Base-by-base conservation (phyloP, 30 jellyfish, hydroid and myxozoan genomes). In the Catostylus mosaicus region DNA sequence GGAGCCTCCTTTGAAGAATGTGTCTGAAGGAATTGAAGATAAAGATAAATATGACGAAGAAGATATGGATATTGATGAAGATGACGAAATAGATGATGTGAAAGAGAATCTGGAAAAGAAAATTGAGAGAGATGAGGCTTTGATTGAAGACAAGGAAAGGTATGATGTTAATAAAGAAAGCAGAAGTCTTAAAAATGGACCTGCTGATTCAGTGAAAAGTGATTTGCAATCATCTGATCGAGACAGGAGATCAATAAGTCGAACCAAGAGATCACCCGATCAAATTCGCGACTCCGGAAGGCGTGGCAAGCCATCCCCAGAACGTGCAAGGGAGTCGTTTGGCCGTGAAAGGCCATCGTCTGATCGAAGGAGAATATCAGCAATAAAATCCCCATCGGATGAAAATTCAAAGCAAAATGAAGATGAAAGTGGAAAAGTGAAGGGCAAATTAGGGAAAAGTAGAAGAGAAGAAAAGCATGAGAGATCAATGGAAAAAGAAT, bases 11-110 rank as follows among this genome's bases (percentile, higher is more conserved):
- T 34, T 36, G 66, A 30, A 30, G n/a, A 32, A 48, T 23, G 19
- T 14, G 34, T 16, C 20, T 20, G 30, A 45, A 46, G 57, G 48
- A 40, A 47, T 38, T 31, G 80, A 68, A 19, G 46, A 34, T 26
- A 31, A 47, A 29, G 80, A 82, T 34, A 82, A 35, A 59, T 30
- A 51, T 38, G 86, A 34, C 1, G 65, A 66, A 22, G 85, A 54
- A 59, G 88, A 76, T 48, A 76, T 76, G 88, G 88, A 76, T 29
- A 54, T 76, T 0, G 88, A 74, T 34, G 75, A 38, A 12, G 66
- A 37, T 34, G 85, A 38, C 32, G 86, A 38, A 31, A 46, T 14
- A 16, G 47, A 56, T 43, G n/a, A 62, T 30, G n/a, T 27, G 57
- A 18, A 20, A 37, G n/a, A 66, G 34, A 12, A 34, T 10, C 59